Percentiles rank a stretch among this genome's conserved stretches.
Conservation (phyloP, 1,140 invertebrate genomes). For the Pogonus chalceus region DNA sequence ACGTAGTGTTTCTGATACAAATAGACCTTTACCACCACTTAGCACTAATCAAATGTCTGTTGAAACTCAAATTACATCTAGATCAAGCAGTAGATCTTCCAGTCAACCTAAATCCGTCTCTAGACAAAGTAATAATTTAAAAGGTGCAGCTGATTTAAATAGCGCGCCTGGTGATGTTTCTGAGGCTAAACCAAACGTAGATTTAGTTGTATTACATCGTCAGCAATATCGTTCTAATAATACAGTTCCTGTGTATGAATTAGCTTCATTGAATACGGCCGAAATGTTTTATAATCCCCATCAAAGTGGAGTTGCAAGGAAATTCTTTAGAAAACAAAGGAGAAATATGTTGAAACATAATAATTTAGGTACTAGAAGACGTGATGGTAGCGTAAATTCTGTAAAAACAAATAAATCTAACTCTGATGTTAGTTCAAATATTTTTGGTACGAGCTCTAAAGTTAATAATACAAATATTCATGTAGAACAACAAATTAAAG, state of each 20-base stretch:
- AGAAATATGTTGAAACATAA: slow-evolving; percentile 61
- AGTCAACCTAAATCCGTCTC: slow-evolving; percentile 44
- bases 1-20: slow-evolving; percentile 51
- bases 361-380: slow-evolving; percentile 56
- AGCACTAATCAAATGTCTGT: slow-evolving; percentile 15
- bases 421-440: slow-evolving; percentile 48
- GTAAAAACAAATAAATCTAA: slow-evolving; percentile 40
- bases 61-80: slow-evolving; percentile 35
- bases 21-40: slow-evolving; percentile 31
- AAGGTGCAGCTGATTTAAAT: slow-evolving; percentile 39
- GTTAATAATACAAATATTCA: slow-evolving; percentile 71
- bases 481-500: slow-evolving; percentile 47
- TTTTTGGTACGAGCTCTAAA: slow-evolving; percentile 57
- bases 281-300: slow-evolving; percentile 87
- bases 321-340: slow-evolving; percentile 83
- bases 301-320: slow-evolving; percentile 83
- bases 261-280: slow-evolving; percentile 45
- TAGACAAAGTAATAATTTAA: slow-evolving; percentile 40
- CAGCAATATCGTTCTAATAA: slow-evolving; percentile 60
- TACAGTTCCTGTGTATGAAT: slow-evolving; percentile 58
- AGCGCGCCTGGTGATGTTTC: slow-evolving; percentile 19
- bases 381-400: slow-evolving; percentile 48
- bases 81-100: slow-evolving; percentile 51
- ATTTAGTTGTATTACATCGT: slow-evolving; percentile 54
- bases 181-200: slow-evolving; percentile 43